Evolutionary conservation across 2,113 vertebrate species (phyloP), one percentile per base, ranked within the genome.

Genomic region (Grantiella picta): DNA sequence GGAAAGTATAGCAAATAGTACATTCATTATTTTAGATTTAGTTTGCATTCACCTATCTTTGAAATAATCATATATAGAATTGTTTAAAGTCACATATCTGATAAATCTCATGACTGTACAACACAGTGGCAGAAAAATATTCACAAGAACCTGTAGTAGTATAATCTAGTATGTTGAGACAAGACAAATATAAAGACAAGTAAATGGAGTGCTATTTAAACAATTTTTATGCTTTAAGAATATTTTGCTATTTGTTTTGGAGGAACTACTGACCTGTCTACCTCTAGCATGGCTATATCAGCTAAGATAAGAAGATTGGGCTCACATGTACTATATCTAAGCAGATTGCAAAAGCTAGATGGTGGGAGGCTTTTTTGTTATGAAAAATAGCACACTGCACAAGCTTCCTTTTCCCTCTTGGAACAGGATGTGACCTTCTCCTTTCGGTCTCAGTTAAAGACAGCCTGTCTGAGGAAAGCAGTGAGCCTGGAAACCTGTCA

Each of bases 391-490:
- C 28, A 36, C 27, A 15, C 11, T 57, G 9, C 29, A 69, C 40
- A 85, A 60, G 47, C 54, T 82, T 82, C 54, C 79, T 89, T 96
- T 88, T 80, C 57, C 49, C 52, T 82, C 68, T 73, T 83, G 68
- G 69, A 86, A 71, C 65, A 93, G 93, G 84, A 94, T 92, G 64
- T 86, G 86, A 95, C 63, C 66, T 86, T 47, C 50, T 84, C 42
- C 70, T 80, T 96, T 91, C n/a, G 36, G 69, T 95, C 84, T 90
- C 57, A 35, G 18, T 82, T 90, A 53, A 76, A 82, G 94, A 82
- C 53, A 94, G 63, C 29, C 45, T 88, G 89, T 90, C 38, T 86
- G 65, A 94, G 38, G 53, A 52, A 92, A 78, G 65, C 80, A 68
- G 79, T 24, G 44, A 82, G 56, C 77, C 54, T 92, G 81, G 65